These are phyloP conservation scores for Sturmia bella DNA, from an alignment of 2,888 invertebrate species.

Conservation along the genomic window DNA sequence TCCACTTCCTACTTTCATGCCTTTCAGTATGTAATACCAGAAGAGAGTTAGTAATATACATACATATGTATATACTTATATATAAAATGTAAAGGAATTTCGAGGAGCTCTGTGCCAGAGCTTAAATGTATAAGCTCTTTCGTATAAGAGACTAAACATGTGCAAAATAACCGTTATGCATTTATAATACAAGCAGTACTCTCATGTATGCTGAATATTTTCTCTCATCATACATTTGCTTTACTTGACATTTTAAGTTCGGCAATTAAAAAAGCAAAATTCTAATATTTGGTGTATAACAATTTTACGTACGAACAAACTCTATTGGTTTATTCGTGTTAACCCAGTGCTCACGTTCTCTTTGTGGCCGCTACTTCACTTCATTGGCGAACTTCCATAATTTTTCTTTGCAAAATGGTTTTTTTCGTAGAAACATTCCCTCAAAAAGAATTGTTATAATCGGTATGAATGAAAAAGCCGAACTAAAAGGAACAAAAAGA, in stretches of 20 bases:
- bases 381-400: too few species aligned
- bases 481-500: slow-evolving; percentile 2
- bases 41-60: slow-evolving; percentile 9
- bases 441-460: slow-evolving; percentile 34
- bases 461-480: background rate
- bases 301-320: background rate
- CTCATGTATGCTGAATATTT: slow-evolving; percentile 67
- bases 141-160: background rate
- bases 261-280: background rate
- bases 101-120: background rate
- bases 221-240: slow-evolving; percentile 6
- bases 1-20: slow-evolving; percentile 12
- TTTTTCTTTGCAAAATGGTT: slow-evolving; percentile 25
- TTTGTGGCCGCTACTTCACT: too few species aligned
- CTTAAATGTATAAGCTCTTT: too few species aligned
- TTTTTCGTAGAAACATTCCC: background rate
- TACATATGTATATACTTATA: too few species aligned
- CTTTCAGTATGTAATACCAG: slow-evolving; percentile 63
- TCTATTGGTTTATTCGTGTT: too few species aligned
- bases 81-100: background rate
- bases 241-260: slow-evolving; percentile 7
- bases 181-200: slow-evolving; percentile 6
- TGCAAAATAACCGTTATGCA: slow-evolving; percentile 26
- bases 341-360: too few species aligned
- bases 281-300: background rate